phyloP scores from a whole-genome alignment of 2,797 vertebrate genomes.

The Aselliscus stoliczkanus region DNA sequence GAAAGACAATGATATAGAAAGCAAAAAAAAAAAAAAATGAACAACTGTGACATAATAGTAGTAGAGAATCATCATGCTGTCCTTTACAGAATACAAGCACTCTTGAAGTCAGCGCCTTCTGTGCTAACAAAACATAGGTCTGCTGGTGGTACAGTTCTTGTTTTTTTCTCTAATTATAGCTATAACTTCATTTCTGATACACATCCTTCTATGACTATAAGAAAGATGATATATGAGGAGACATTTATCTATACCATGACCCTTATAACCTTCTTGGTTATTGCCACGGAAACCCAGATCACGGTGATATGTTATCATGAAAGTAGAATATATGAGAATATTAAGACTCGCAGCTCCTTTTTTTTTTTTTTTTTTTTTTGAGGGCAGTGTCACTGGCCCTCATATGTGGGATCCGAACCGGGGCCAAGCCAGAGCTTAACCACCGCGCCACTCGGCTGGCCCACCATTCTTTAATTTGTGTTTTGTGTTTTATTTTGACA shows the following conservation, averaged over 20 bases:
- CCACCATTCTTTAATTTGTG: too few relatives aligned
- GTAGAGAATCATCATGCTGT: neutral
- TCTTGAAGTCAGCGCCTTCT: slow-evolving; percentile 32
- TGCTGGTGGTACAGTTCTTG: slow-evolving; percentile 35
- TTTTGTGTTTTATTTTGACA: slow-evolving; percentile 67
- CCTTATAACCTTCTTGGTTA: slow-evolving; percentile 55
- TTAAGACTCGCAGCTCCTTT: slow-evolving; percentile 61
- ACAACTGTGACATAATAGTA: neutral
- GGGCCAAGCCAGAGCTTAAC: too few relatives aligned
- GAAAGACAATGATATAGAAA: slow-evolving; percentile 30
- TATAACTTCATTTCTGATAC: slow-evolving; percentile 52
- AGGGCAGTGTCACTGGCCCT: too few relatives aligned
- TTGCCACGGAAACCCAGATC: slow-evolving; percentile 70
- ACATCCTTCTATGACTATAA: slow-evolving; percentile 49
- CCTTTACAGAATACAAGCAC: neutral
- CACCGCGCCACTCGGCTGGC: too few relatives aligned
- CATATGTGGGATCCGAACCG: too few relatives aligned
- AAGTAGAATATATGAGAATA: slow-evolving; percentile 56
- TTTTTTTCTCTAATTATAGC: slow-evolving; percentile 71
- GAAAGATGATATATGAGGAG: slow-evolving; percentile 44
- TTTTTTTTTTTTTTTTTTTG: too few relatives aligned
- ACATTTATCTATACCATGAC: slow-evolving; percentile 70
- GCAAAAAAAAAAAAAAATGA: slow-evolving; percentile 45
- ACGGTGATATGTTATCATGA: slow-evolving; percentile 52
- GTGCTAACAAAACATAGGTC: slow-evolving; percentile 40